Conservation (phyloP, 1,140 invertebrate species). For the Ridgeia piscesae region DNA sequence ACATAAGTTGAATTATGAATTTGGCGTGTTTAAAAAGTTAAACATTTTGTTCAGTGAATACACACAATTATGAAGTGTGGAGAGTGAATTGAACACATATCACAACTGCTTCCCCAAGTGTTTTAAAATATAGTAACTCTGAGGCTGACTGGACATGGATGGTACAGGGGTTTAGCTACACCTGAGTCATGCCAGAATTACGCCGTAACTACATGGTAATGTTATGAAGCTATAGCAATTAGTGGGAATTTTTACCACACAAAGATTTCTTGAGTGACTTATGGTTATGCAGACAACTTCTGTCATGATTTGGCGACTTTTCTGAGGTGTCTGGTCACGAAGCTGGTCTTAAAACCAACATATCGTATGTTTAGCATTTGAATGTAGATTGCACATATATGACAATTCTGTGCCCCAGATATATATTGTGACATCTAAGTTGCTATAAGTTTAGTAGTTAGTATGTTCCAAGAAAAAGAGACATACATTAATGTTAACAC, state of each 20-base stretch:
- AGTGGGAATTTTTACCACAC: not conserved
- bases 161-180: no score
- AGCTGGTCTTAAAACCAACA: not conserved
- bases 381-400: no score
- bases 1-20: not conserved
- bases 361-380: not conserved
- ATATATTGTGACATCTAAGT: not conserved
- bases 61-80: not conserved
- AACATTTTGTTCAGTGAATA: not conserved
- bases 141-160: not conserved
- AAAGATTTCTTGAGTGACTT: not conserved
- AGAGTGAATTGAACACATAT: not conserved
- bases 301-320: not conserved
- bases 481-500: not conserved
- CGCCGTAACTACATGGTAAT: no score
- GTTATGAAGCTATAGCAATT: no score
- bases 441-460: not conserved
- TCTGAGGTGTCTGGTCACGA: not conserved
- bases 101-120: not conserved
- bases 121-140: not conserved
- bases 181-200: no score
- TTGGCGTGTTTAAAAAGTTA: not conserved
- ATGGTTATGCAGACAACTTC: not conserved
- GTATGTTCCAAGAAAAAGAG: not conserved
- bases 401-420: not conserved